Evolutionary conservation across 2,888 invertebrate species (phyloP), one percentile per base, ranked within the genome.

Genomic region (Ceraclea dissimilis): DNA sequence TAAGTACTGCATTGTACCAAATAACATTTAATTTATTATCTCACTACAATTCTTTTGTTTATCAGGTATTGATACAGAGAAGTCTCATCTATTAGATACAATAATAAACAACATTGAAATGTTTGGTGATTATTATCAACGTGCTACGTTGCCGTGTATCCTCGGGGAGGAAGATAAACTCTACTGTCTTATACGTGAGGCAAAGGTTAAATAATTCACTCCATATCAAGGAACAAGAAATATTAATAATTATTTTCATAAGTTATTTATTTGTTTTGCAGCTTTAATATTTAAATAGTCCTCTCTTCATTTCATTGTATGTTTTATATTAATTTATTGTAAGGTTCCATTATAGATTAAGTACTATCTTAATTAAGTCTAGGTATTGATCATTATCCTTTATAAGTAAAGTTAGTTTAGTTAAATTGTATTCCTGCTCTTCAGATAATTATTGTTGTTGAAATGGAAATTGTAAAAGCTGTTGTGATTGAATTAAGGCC

Each of bases 71-170:
- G 82, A 83, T 72, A 84, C 86, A 13, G 93, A 94, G 69, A 87
- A 87, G 66, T 87, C 94, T 0, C 95, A 97, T 70, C 74, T 96
- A 56, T 78, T 98, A 11, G 83, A 88, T 48, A 88, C 88, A 6
- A 92, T 97, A 53, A 96, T 99, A 52, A 83, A 84, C 69, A 98
- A 99, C 69, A 82, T 99, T 63, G 85, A 92, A 74, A 72, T 93
- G 65, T 74, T 85, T 66, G 70, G 85, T 1, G 82, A 91, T 66
- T 97, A 92, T 72, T 99, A 98, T 71, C 79, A 88, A 68, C 84
- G 83, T 67, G 85, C 85, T 0, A 86, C 88, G 0, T 68, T 99
- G 60, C 85, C 91, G 0, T 96, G 91, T 74, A 82, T 85, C 21
- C 76, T 92, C 16, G 81, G 83, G 59, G 88, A 92, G 69, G 84